A percentile compares a stretch with the other conserved stretches of the same genome.
phyloP scores from a whole-genome alignment of 2,113 vertebrate genomes.

The Mirounga angustirostris region DNA sequence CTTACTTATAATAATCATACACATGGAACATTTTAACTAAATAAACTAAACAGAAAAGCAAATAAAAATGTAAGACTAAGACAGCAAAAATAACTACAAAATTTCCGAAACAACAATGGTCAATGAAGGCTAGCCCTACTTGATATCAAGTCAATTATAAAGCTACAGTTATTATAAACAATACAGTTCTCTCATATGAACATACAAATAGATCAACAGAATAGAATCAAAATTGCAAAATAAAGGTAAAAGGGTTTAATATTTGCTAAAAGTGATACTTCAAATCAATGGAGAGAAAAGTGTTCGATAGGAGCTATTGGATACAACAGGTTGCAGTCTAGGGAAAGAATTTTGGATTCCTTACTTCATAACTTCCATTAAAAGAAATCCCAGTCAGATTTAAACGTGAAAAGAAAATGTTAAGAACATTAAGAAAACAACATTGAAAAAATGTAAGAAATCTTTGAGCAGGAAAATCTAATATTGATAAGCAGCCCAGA shows the following conservation, averaged over 20 bases:
- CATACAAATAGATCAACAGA: neutral
- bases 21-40: neutral
- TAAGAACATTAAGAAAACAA: neutral
- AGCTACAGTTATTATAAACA: neutral
- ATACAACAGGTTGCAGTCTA: neutral
- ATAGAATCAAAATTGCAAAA: neutral
- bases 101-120: neutral
- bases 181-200: neutral
- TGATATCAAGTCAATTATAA: neutral
- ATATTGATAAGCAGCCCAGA: neutral
- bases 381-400: neutral
- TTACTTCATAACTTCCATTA: neutral
- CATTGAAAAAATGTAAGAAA: neutral
- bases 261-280: neutral
- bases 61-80: neutral
- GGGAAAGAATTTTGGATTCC: neutral
- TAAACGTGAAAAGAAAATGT: conserved; percentile 30
- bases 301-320: neutral
- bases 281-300: neutral
- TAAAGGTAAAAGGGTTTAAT: neutral
- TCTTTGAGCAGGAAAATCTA: neutral
- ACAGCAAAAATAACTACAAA: neutral
- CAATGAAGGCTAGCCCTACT: neutral
- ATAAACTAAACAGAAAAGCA: neutral
- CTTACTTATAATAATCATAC: neutral